Evolutionary conservation across 2,113 vertebrate genomes (phyloP), one percentile per base, ranked within the genome.

Genomic region (Neomonachus schauinslandi): DNA sequence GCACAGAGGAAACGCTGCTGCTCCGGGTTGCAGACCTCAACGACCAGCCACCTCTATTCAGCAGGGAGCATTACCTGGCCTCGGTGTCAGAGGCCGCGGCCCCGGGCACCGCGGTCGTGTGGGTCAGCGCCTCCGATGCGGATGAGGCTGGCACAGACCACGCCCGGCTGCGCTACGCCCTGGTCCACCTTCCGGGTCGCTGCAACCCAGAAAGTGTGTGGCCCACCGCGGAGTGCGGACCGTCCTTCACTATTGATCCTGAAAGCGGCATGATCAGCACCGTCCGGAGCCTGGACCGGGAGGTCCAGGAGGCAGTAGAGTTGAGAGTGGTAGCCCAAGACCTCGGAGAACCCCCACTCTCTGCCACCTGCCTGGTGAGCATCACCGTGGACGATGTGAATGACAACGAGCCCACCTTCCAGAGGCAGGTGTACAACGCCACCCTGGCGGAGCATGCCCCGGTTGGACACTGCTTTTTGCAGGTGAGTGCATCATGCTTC

Each of bases 361-460:
- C 99, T 3, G 98, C 99, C 94, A 99, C 99, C 18, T 99, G 99
- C 33, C 98, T 98, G 22, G 99, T 99, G 91, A 99, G 98, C 24
- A 95, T 99, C 91, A 81, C 96, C 6, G 98, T 99, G 71, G 99
- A 99, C 65, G 99, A 99, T 7, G 98, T 99, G 98, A 99, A 99
- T 42, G 99, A 99, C 98, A 99, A 99, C 65, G 99, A 99, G 95
- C 99, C 99, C 0, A 91, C 99, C 88, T 99, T 99, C 98, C 93
- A 98, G 97, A 99, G 98, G 63, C 99, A 99, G 97, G 98, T 99
- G 76, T 99, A 99, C 98, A 99, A 99, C 2, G 98, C 97, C 67
- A 99, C 98, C 67, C 61, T 99, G 31, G 98, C 94, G 1, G 99
- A 99, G 93, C 99, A 99, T 96, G 86, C 99, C 0, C 83, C 96